Base-by-base conservation (phyloP, 2,888 invertebrate genomes). In the Agrochola macilenta region DNA sequence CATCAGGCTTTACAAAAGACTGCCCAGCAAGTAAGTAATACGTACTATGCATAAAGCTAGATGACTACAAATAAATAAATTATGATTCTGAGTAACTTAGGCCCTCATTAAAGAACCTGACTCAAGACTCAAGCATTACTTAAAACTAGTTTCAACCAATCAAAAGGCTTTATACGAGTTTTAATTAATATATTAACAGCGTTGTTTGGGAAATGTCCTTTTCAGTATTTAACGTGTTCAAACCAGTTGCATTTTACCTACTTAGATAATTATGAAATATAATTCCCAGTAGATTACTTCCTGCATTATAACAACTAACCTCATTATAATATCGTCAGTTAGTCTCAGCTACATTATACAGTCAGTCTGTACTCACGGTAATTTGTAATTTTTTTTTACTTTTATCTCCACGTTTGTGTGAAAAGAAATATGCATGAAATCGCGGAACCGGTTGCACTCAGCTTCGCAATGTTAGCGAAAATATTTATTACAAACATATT, bases 401-500 rank as follows among this genome's bases (percentile, higher is more conserved):
- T 65, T 74, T 54, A 66, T 39, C 20, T 39, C 54, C 23, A 69
- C 49, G 20, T 73, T 57, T 57, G 20, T 66, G 26, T 75, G 14
- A 74, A 78, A 81, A 74, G 26, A 81, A 57, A 57, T 61, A 74
- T 61, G 58, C 66, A 81, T 66, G 57, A 63, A 74, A 58, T 65
- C 23, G n/a, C 57, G 49, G 23, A 63, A 58, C 64, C 58, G 58
- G 54, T 52, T 54, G 60, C 54, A 74, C 65, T 81, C 57, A 78
- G 64, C 64, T 49, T 74, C 39, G 49, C n/a, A 74, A 52, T 35
- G 5, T 12, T 3, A 81, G 57, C n/a, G 57, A 64, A 64, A 61
- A 73, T 52, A 65, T 58, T 43, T 64, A 11, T 63, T 30, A 20
- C 35, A 43, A 43, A 43, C 54, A 14, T 52, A n/a, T 66, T 75